These are phyloP conservation scores for Styela clava DNA, from an alignment of 23 tunicate species.

Conservation along the genomic window DNA sequence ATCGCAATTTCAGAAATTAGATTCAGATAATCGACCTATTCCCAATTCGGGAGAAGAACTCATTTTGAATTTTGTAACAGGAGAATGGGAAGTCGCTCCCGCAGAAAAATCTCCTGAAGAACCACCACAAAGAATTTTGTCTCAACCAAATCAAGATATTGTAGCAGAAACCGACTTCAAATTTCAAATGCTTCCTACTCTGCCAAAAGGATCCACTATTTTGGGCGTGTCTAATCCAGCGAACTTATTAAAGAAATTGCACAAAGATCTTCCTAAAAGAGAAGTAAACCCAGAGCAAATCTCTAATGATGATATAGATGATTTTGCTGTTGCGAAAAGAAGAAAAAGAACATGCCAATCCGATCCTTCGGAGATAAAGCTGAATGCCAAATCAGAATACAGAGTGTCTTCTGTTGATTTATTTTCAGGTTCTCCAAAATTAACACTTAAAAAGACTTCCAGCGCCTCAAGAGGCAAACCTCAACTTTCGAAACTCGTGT, in stretches of 20 bases:
- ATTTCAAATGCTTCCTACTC: background rate
- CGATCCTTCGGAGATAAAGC: too few relatives aligned
- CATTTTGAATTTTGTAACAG: constrained; percentile 45
- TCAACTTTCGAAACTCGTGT: background rate
- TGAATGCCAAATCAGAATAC: constrained; percentile 16
- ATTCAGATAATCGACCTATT: constrained; percentile 8
- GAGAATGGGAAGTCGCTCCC: constrained; percentile 46
- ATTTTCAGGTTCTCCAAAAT: constrained; percentile 27
- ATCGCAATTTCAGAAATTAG: background rate
- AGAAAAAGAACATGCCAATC: background rate
- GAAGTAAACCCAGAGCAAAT: background rate
- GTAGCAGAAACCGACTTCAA: background rate
- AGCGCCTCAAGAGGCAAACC: constrained; percentile 16
- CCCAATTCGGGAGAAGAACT: constrained; percentile 27
- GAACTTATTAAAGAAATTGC: background rate
- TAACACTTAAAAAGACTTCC: constrained; percentile 35
- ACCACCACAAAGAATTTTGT: background rate
- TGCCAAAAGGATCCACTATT: background rate
- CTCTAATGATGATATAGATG: background rate
- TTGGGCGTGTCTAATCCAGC: background rate
- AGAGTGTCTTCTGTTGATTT: constrained; percentile 32
- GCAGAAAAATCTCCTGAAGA: background rate
- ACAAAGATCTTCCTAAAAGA: background rate
- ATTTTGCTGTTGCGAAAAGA: background rate
- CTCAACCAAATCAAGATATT: background rate